Evolutionary conservation across 2,888 invertebrate genomes (phyloP), one percentile per base, ranked within the genome.

Genomic region (Choreutis nemorana): DNA sequence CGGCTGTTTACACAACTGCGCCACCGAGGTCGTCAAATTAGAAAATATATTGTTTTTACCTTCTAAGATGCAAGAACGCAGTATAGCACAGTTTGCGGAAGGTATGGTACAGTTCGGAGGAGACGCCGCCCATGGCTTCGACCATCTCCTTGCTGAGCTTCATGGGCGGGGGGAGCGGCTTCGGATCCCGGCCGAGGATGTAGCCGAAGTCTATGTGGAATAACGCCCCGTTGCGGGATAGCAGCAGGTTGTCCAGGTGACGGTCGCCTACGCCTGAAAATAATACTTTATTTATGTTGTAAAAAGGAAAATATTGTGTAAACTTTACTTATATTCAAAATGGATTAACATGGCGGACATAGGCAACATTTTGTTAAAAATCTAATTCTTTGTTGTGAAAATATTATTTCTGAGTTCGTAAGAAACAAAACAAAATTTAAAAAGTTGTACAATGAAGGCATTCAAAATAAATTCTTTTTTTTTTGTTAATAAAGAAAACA

Each of bases 171-270:
- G 98, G 98, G 61, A 98, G 83, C 1, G 97, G 97, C 70, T 99
- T 99, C 3, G 99, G 99, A 79, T 99, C 99, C 24, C 97, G 83
- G 0, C 97, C 99, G 34, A 99, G 82, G 60, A 97, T 94, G 70
- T 95, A 99, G 2, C 98, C 98, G 72, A 99, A 99, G 79, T 97
- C 97, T 42, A 97, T 96, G 70, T 97, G 97, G 73, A 97, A 97
- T 27, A 97, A 72, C 46, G 92, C 92, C 18, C 98, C 98, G 29
- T 87, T 84, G 21, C 86, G 87, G 3, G 97, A 96, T 2, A 99
- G 81, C 23, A 99, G 83, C 23, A 99, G 75, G 78, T 99, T 99
- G 72, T 99, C 98, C 41, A 98, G 80, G 81, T 99, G 99, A 3
- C 98, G 85, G 75, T 98, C 98, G 3, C 97, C 98, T 0, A 99